A percentile compares a stretch with the other conserved stretches of the same genome.
Conservation (phyloP, 2,113 vertebrate species). For the Ptilorrhoa leucosticta region DNA sequence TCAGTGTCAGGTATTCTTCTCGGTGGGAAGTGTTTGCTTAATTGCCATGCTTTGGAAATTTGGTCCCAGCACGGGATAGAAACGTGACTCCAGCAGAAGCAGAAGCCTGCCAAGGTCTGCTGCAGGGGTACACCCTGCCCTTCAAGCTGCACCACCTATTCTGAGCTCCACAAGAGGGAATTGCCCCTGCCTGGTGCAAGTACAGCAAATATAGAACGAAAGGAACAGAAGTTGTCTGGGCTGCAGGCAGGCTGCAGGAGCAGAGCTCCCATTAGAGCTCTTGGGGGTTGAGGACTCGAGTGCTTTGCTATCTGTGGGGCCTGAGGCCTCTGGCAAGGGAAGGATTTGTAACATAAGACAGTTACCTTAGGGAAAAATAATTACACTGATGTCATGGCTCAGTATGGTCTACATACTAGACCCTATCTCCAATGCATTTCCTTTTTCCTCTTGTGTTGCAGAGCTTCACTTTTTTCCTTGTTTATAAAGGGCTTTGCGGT, state of each 20-base stretch:
- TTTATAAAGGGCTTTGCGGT: background rate
- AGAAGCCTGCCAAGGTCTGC: background rate
- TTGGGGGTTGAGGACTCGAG: background rate
- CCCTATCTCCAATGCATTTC: slow-evolving; percentile 46
- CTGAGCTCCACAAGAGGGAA: background rate
- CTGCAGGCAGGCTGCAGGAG: background rate
- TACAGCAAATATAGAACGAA: background rate
- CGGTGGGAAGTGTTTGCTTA: background rate
- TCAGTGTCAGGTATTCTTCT: background rate
- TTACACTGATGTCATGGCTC: slow-evolving; percentile 49
- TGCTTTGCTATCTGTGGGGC: slow-evolving; percentile 37
- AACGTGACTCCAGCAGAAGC: background rate
- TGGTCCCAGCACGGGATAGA: background rate
- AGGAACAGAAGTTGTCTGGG: background rate
- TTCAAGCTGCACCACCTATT: background rate
- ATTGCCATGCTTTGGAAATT: slow-evolving; percentile 9
- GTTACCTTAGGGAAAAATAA: slow-evolving; percentile 52
- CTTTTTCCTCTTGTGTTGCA: slow-evolving; percentile 30
- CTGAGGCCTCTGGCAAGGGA: slow-evolving; percentile 44
- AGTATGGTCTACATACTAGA: background rate
- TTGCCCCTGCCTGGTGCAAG: background rate
- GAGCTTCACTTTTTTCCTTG: background rate
- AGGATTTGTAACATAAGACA: slow-evolving; percentile 51
- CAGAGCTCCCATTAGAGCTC: background rate
- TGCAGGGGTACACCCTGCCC: background rate